Conservation (phyloP, 2,797 vertebrate genomes). For the Aphelocoma californica region DNA sequence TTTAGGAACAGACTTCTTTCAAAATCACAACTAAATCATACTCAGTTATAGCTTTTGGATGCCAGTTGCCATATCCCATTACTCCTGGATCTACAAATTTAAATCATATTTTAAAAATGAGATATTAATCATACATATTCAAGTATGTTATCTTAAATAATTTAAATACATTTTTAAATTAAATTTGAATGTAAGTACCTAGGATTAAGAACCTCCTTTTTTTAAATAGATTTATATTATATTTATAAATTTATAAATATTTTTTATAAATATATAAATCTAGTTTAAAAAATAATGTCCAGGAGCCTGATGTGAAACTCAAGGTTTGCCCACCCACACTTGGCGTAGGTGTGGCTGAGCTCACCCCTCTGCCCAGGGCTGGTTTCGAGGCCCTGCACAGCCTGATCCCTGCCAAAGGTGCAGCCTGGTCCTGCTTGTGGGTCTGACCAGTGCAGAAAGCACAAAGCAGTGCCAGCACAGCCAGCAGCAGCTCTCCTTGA, state of each 20-base stretch:
- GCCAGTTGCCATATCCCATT: background rate
- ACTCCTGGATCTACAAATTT: background rate
- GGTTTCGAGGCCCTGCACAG: background rate
- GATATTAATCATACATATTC: background rate
- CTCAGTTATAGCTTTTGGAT: background rate
- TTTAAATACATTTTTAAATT: background rate
- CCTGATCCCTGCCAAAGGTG: background rate
- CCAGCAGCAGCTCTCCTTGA: background rate
- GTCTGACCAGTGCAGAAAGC: background rate
- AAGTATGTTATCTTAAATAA: background rate
- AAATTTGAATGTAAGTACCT: background rate
- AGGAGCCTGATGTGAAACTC: background rate
- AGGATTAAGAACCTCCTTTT: background rate
- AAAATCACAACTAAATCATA: background rate
- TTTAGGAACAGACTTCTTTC: background rate
- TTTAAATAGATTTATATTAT: background rate
- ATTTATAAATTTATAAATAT: background rate
- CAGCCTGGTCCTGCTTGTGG: background rate
- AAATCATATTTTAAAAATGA: background rate
- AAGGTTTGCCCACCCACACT: background rate
- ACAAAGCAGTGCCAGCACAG: background rate
- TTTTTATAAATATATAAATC: background rate
- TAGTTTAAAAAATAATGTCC: background rate
- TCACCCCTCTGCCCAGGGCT: rapidly evolving
- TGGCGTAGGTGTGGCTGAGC: rapidly evolving